A percentile compares a stretch with the other conserved stretches of the same genome.
These are phyloP conservation scores for Stomatorhinus ivindoensis DNA, from an alignment of 2,113 vertebrate genomes.

Conservation along the genomic window DNA sequence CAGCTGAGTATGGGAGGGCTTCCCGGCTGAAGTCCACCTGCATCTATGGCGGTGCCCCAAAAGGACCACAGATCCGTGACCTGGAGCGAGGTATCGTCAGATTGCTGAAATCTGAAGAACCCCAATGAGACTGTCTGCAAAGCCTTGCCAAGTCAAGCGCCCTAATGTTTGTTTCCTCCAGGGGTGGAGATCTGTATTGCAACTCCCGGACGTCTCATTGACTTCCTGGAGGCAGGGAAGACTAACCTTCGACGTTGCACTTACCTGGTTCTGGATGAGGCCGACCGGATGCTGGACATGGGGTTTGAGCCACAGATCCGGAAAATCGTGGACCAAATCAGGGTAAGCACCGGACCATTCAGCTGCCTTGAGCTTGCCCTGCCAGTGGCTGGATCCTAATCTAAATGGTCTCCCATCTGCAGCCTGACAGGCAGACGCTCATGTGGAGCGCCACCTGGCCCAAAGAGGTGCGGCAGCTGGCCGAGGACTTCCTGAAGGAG, in stretches of 20 bases:
- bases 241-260: slow-evolving; percentile 95
- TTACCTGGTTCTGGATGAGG: slow-evolving; percentile 93
- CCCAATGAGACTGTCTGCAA: neutral
- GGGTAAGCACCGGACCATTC: slow-evolving; percentile 58
- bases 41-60: slow-evolving; percentile 94
- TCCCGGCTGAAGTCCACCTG: slow-evolving; percentile 94
- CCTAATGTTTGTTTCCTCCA: slow-evolving; percentile 27
- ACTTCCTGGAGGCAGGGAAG: slow-evolving; percentile 94
- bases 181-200: slow-evolving; percentile 86
- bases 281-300: slow-evolving; percentile 98
- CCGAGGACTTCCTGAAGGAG: slow-evolving; percentile 92
- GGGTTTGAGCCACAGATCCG: slow-evolving; percentile 97
- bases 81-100: slow-evolving; percentile 76
- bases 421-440: slow-evolving; percentile 96
- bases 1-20: slow-evolving; percentile 89
- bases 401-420: neutral
- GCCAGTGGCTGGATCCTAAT: neutral
- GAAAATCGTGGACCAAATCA: slow-evolving; percentile 96
- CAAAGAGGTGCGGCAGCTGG: slow-evolving; percentile 93
- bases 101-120: no score
- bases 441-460: slow-evolving; percentile 99
- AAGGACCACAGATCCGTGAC: slow-evolving; percentile 93
- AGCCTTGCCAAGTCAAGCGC: neutral
- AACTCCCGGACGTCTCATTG: slow-evolving; percentile 91
- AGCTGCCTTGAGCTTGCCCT: neutral